Evolutionary conservation across 92 coral and sea anemone species (phyloP), one percentile per base, ranked within the genome.

Genomic region (Umimayanthus chanpuru): DNA sequence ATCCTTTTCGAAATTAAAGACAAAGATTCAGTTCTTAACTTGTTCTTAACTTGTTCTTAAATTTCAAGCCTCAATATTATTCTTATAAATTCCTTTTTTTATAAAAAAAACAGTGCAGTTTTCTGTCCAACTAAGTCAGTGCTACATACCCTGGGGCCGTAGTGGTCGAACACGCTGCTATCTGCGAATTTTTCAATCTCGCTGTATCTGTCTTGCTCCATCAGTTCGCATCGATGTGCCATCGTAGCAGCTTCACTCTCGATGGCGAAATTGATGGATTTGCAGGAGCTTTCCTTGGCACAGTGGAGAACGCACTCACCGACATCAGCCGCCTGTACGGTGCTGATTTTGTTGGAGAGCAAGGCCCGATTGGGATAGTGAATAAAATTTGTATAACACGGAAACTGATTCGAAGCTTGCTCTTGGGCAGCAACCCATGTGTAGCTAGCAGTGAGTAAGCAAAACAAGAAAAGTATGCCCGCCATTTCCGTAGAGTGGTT

Each of bases 241-340:
- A n/a, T 68, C 12, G 85, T 53, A 9, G 16, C 12, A 9, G 72
- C 9, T 61, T 29, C 47, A 32, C 23, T 8, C 16, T 58, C 23
- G 64, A 53, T 56, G 38, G 73, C 85, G 47, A 80, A 55, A 28
- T 80, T 80, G 7, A 80, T 32, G 23, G 85, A 56, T 21, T 80
- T 80, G 71, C 85, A 80, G 15, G 71, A 80, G 71, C 18, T 26
- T 18, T 58, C 23, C 20, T 58, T 58, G 11, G 85, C 12, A 53
- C 85, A 80, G 70, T 80, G 85, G 9, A 80, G 71, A 18, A 80
- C 56, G 12, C 85, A 80, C 14, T 80, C 44, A 9, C 85, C 85
- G 5, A 58, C 23, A 26, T 80, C 32, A 28, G 71, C 32, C 18
- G 50, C 53, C 26, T 16, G 21, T 11, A 76, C 23, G 10, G 80